phyloP scores from a whole-genome alignment of 2,888 invertebrate species.

The Calameuta filiformis region DNA sequence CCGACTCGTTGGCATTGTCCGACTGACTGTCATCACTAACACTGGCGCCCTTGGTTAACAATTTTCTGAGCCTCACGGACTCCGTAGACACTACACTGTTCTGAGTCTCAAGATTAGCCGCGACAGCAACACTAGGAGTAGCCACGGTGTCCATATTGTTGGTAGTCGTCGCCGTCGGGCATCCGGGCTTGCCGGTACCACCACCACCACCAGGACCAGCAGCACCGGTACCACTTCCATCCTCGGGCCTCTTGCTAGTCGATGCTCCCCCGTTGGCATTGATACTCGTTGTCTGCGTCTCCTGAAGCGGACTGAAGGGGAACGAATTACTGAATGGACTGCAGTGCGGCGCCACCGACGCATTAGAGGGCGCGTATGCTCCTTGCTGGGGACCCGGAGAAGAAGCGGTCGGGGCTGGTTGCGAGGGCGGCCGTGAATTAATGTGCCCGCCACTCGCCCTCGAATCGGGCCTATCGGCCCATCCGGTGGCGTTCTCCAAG shows the following conservation, averaged over 20 bases:
- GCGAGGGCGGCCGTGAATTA: conserved; percentile 72
- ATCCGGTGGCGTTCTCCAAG: conserved; percentile 55
- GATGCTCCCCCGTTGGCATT: conserved; percentile 53
- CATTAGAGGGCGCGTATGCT: conserved; percentile 52
- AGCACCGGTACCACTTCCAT: conserved; percentile 2
- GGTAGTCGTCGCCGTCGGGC: conserved; percentile 11
- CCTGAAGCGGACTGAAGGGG: conserved; percentile 74
- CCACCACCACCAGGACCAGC: neutral
- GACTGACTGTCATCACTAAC: conserved; percentile 46
- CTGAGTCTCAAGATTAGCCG: conserved; percentile 36
- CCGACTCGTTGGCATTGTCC: conserved; percentile 48
- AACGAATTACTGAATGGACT: conserved; percentile 70
- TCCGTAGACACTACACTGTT: conserved; percentile 57
- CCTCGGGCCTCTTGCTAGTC: conserved; percentile 32
- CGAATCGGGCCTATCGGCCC: conserved; percentile 71
- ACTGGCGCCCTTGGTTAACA: conserved; percentile 64
- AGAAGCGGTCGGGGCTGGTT: conserved; percentile 69
- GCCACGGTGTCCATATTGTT: conserved; percentile 19
- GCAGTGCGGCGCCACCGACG: conserved; percentile 70
- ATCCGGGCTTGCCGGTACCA: conserved; percentile 11
- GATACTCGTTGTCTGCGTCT: conserved; percentile 64
- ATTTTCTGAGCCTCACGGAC: conserved; percentile 68
- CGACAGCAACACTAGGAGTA: neutral
- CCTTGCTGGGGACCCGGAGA: conserved; percentile 65
- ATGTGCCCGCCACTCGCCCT: conserved; percentile 71